Evolutionary conservation across 2,113 vertebrate genomes (phyloP), one percentile per base, ranked within the genome.

Genomic region (Dasypus novemcinctus): DNA sequence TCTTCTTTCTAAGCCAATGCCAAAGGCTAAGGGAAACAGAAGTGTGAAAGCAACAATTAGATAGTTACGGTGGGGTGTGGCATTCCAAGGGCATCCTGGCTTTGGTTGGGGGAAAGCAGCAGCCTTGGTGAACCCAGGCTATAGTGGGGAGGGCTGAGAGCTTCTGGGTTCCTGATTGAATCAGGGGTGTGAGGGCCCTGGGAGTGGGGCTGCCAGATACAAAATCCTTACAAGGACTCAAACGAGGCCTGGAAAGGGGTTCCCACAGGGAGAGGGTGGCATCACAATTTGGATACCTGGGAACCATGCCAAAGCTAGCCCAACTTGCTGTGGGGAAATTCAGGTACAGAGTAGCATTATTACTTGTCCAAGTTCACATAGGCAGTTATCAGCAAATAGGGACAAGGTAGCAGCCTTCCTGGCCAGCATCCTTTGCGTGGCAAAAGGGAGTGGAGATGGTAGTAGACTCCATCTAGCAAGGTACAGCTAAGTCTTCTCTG

Each of bases 161-260:
- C 25, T 75, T 49, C 57, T 20, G 36, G 29, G 3, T 20, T 59
- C 63, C 49, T 1, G 4, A 38, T 12, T 59, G 52, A 54, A 75
- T 52, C 1, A 71, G 12, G 15, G 12, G 18, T 41, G 1, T n/a
- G 46, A 91, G 57, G 38, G 1, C 7, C 49, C 36, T 74, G 25
- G n/a, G 31, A 83, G 3, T 10, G 21, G 33, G 36, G 18, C 46
- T 85, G 61, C 8, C 7, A 25, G 0, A 0, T 5, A 10, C 2
- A 29, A 33, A 25, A 41, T 17, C 23, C 63, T 36, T 12, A 25
- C 27, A 52, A 27, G 29, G 41, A 66, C 13, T 54, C 52, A 52
- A 25, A 66, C 29, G 3, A 33, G 10, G n/a, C 4, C 17, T 21
- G 0, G 5, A 14, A 59, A 61, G 29, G 29, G 4, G 1, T 31